Evolutionary conservation across 92 coral and sea anemone genomes (phyloP).

Genomic region (Porites evermanni): DNA sequence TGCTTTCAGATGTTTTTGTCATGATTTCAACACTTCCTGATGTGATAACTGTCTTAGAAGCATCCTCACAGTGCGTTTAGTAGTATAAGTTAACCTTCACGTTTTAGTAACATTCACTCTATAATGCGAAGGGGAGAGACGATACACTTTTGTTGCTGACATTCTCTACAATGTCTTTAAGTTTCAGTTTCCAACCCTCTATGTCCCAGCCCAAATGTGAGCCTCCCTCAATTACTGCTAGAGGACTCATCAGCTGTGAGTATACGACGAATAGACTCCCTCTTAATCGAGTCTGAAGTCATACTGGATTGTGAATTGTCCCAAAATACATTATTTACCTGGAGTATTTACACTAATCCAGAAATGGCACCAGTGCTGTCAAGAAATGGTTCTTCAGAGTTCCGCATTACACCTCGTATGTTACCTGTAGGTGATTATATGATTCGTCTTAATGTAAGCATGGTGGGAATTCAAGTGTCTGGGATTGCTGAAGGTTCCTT

Average conservation of each 20-base stretch:
- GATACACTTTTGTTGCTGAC: too few species aligned
- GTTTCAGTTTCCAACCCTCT: not conserved
- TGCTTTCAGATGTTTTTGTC: too few species aligned
- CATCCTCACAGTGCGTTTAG: too few species aligned
- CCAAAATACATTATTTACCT: conserved; percentile 20
- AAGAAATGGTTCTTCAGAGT: not conserved
- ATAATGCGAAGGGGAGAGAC: too few species aligned
- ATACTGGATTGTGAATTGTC: conserved; percentile 23
- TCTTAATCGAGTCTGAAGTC: conserved; percentile 17
- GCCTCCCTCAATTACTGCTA: conserved; percentile 17
- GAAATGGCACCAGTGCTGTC: not conserved
- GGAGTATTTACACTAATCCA: conserved; percentile 21
- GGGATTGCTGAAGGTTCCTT: conserved; percentile 33
- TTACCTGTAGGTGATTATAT: conserved; percentile 41
- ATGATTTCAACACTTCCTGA: too few species aligned
- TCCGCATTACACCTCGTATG: conserved; percentile 27
- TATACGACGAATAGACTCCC: conserved; percentile 20
- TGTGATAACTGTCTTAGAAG: too few species aligned
- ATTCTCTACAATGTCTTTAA: not conserved
- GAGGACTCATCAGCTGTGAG: conserved; percentile 10
- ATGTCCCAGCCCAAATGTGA: conserved; percentile 32
- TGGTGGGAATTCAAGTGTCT: conserved; percentile 38
- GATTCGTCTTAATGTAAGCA: conserved; percentile 39
- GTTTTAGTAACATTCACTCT: too few species aligned
- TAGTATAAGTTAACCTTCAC: too few species aligned